Percentiles rank a stretch among this genome's conserved stretches.
Evolutionary conservation across 2,797 vertebrate genomes (phyloP).

Genomic region (Propithecus perrieri): DNA sequence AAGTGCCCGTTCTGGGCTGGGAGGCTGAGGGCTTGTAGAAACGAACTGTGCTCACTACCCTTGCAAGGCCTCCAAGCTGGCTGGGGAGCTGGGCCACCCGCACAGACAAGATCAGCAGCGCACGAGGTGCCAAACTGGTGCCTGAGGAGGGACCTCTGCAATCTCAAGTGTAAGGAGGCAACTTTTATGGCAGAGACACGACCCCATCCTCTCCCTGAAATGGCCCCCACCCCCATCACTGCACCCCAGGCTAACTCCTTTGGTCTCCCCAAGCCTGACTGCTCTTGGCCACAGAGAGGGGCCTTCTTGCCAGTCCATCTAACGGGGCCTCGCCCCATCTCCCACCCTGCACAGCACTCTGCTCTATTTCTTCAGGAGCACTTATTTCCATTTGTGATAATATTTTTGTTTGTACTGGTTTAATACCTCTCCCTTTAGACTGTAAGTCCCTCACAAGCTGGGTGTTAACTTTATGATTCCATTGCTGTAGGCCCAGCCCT

Average conservation of each 20-base stretch:
- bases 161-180: not conserved
- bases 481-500: not conserved
- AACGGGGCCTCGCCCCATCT: not conserved
- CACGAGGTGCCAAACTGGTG: not conserved
- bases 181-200: not conserved
- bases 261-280: not conserved
- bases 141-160: not conserved
- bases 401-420: not conserved
- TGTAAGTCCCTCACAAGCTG: not conserved
- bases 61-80: not conserved
- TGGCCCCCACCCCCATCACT: not conserved
- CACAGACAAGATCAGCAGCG: not conserved
- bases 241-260: not conserved
- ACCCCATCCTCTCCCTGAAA: not conserved
- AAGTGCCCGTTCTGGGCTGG: not conserved
- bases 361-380: not conserved
- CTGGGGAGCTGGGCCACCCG: not conserved
- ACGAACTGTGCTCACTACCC: slow-evolving; percentile 1
- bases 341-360: not conserved
- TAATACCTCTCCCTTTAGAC: not conserved
- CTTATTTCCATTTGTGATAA: not conserved
- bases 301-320: not conserved
- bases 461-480: not conserved
- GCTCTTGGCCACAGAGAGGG: not conserved
- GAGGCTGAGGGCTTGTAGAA: not conserved